phyloP scores from a whole-genome alignment of 2,113 vertebrate genomes.

The Chitala chitala region DNA sequence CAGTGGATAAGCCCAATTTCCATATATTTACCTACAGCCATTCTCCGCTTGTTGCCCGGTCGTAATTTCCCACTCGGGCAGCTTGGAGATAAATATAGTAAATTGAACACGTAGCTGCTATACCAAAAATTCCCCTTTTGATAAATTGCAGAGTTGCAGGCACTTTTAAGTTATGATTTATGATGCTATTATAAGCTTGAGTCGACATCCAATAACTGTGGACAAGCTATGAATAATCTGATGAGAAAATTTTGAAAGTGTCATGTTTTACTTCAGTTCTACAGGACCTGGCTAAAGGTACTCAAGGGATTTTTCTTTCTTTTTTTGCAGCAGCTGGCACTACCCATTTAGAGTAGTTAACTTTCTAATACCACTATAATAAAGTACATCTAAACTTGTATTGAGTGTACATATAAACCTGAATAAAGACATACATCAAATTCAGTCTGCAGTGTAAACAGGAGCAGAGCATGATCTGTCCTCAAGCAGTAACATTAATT shows the following conservation, averaged over 20 bases:
- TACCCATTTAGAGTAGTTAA: too few species aligned
- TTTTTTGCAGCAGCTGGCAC: background rate
- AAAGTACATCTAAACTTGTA: too few species aligned
- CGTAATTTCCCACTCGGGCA: constrained; percentile 23
- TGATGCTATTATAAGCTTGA: constrained; percentile 29
- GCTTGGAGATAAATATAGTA: constrained; percentile 24
- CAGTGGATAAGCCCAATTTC: constrained; percentile 11
- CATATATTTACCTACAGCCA: constrained; percentile 15
- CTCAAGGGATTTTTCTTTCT: background rate
- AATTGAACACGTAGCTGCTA: constrained; percentile 21
- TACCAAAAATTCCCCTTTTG: constrained; percentile 23
- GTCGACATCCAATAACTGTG: constrained; percentile 31
- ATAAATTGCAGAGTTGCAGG: constrained; percentile 25
- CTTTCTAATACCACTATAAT: too few species aligned
- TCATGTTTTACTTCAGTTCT: constrained; percentile 22
- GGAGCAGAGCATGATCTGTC: background rate
- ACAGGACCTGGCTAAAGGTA: background rate
- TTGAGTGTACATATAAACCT: too few species aligned
- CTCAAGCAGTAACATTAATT: background rate
- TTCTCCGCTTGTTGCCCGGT: background rate
- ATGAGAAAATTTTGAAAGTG: constrained; percentile 13
- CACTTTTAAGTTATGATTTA: constrained; percentile 30
- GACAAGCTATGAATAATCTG: constrained; percentile 31
- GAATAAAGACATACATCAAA: background rate
- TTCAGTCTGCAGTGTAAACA: background rate